Percentiles rank a stretch among this genome's conserved stretches.
phyloP scores from a whole-genome alignment of 2,113 vertebrate genomes.

The Plestiodon gilberti region DNA sequence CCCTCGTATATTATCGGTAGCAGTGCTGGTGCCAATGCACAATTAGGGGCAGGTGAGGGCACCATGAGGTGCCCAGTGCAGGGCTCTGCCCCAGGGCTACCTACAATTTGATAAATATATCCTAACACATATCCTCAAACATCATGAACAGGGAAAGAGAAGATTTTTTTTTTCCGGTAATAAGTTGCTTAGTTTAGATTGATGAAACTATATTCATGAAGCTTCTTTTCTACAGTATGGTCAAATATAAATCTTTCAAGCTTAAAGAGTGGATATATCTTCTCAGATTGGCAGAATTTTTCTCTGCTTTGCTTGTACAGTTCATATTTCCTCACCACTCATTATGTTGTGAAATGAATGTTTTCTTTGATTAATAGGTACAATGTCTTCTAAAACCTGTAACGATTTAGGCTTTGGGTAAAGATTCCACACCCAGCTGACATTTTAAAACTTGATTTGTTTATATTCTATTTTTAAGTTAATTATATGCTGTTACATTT shows the following conservation, averaged over 20 bases:
- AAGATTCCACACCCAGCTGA: slow-evolving; percentile 4
- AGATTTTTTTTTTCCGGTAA: not conserved
- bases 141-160: not conserved
- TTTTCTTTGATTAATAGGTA: not conserved
- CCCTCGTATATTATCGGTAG: too few species aligned
- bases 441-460: not conserved
- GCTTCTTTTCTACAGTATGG: not conserved
- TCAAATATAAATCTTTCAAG: not conserved
- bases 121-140: not conserved
- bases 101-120: too few species aligned
- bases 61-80: too few species aligned
- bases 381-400: not conserved
- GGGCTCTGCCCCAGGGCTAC: too few species aligned
- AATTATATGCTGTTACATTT: slow-evolving; percentile 9
- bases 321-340: not conserved
- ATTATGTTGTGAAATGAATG: not conserved
- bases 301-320: not conserved
- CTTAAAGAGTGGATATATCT: not conserved
- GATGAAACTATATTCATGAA: not conserved
- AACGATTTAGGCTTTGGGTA: not conserved
- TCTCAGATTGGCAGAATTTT: not conserved
- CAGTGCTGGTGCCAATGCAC: too few species aligned
- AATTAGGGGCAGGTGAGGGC: too few species aligned
- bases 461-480: slow-evolving; percentile 1
- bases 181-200: not conserved